phyloP scores from a whole-genome alignment of 1,140 invertebrate species.

The Thaumatotibia leucotreta region DNA sequence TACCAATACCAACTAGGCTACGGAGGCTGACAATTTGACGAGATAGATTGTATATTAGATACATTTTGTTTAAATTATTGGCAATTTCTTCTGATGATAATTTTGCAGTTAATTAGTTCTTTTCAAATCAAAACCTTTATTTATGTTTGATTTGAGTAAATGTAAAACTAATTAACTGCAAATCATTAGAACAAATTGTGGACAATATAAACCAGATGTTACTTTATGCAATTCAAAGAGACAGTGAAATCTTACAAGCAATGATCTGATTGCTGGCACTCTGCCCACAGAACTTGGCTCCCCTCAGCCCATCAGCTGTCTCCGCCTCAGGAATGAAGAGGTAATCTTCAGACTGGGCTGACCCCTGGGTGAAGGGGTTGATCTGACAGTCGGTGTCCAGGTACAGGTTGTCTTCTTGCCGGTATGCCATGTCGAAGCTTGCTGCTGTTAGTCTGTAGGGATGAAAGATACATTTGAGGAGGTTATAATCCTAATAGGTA shows the following conservation, averaged over 20 bases:
- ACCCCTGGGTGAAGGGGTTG: constrained; percentile 56
- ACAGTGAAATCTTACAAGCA: constrained; percentile 52
- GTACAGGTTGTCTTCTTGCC: constrained; percentile 44
- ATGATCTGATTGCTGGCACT: constrained; percentile 62
- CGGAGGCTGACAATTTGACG: too few relatives aligned
- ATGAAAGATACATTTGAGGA: not conserved
- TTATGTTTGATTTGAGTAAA: too few relatives aligned
- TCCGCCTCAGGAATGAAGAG: constrained; percentile 75
- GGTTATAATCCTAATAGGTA: too few relatives aligned
- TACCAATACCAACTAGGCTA: too few relatives aligned
- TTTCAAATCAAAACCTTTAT: too few relatives aligned
- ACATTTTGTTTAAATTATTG: too few relatives aligned
- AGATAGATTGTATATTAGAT: too few relatives aligned
- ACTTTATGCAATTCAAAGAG: not conserved
- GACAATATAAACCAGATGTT: too few relatives aligned
- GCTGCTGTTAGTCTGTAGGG: constrained; percentile 53
- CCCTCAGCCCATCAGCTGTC: constrained; percentile 60
- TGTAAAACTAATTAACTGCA: too few relatives aligned
- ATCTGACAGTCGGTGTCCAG: constrained; percentile 66
- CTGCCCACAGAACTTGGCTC: constrained; percentile 64
- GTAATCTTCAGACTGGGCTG: constrained; percentile 67
- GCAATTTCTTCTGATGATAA: too few relatives aligned
- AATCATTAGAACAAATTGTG: too few relatives aligned
- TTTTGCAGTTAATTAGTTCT: too few relatives aligned
- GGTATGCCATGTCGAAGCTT: constrained; percentile 58